These are phyloP conservation scores for Aphaenogaster ashmeadi DNA, from an alignment of 1,140 invertebrate species.

Conservation along the genomic window DNA sequence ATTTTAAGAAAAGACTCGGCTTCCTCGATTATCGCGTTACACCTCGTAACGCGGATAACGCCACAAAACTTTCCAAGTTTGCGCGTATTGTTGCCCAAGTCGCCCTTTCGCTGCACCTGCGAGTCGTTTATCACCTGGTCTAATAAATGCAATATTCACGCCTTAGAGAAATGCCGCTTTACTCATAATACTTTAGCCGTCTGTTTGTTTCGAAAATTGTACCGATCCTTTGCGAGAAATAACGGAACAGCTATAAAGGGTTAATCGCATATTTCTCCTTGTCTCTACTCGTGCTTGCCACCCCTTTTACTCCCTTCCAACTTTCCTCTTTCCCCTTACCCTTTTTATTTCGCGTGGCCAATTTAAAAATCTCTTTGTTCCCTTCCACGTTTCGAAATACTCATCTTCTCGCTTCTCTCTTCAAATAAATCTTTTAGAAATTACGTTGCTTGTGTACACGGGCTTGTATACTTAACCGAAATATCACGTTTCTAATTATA, in stretches of 20 bases:
- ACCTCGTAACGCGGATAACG: slow-evolving; percentile 8
- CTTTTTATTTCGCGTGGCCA: slow-evolving; percentile 19
- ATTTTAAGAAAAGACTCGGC: slow-evolving; percentile 20
- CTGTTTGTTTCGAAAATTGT: slow-evolving; percentile 57
- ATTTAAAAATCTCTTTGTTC: slow-evolving; percentile 48
- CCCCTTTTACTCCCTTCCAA: neutral
- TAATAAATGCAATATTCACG: slow-evolving; percentile 62
- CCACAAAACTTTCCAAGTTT: slow-evolving; percentile 51
- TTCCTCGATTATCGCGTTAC: slow-evolving; percentile 10
- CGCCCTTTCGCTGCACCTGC: slow-evolving; percentile 49
- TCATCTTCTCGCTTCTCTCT: neutral
- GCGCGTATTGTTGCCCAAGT: slow-evolving; percentile 33
- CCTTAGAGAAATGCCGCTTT: slow-evolving; percentile 37
- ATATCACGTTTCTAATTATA: slow-evolving; percentile 25
- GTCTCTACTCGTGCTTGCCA: slow-evolving; percentile 2
- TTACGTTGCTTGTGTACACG: neutral
- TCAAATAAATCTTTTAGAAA: slow-evolving; percentile 45
- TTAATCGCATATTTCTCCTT: slow-evolving; percentile 47
- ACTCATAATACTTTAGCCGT: slow-evolving; percentile 30
- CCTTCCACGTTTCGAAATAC: neutral
- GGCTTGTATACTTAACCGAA: neutral
- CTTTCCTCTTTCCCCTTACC: neutral
- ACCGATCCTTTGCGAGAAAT: slow-evolving; percentile 25
- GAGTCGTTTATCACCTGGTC: slow-evolving; percentile 56
- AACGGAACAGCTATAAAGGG: slow-evolving; percentile 35